These are phyloP conservation scores for Drosophila birchii DNA, from an alignment of 2,888 invertebrate species.

Conservation along the genomic window DNA sequence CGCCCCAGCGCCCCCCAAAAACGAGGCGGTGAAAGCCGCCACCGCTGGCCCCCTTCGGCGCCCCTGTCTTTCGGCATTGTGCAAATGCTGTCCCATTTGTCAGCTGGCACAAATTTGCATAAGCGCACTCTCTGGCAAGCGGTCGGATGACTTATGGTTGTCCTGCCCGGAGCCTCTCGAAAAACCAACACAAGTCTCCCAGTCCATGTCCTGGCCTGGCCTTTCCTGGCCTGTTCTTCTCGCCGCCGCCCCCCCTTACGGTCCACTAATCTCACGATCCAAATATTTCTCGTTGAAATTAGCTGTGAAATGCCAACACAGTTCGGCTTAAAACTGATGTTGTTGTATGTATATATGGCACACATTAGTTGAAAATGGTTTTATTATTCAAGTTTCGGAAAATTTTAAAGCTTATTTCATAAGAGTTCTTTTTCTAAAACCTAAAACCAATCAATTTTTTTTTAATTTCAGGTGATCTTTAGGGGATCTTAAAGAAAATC, in stretches of 20 bases:
- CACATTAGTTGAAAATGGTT: neutral
- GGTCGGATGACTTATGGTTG: constrained; percentile 78
- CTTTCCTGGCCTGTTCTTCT: neutral
- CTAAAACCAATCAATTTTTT: no score
- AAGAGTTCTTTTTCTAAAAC: neutral
- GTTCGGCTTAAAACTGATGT: constrained; percentile 1
- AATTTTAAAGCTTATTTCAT: neutral
- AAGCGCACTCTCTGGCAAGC: constrained; percentile 77
- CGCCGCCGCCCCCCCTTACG: constrained; percentile 9
- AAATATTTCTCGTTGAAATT: constrained; percentile 74
- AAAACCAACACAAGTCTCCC: constrained; percentile 3
- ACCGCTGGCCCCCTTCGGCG: neutral
- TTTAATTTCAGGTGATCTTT: no score
- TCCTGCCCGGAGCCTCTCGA: constrained; percentile 35
- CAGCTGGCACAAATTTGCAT: constrained; percentile 84
- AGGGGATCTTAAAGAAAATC: no score
- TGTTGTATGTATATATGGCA: neutral
- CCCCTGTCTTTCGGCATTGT: constrained; percentile 61
- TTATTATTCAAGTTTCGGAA: neutral
- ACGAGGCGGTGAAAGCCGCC: constrained; percentile 3
- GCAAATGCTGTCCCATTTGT: constrained; percentile 83
- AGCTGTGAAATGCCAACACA: constrained; percentile 73
- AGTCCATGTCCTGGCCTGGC: neutral
- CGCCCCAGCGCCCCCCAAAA: constrained; percentile 55
- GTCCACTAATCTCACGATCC: constrained; percentile 77